Base-by-base conservation (phyloP, 2,797 vertebrate genomes). In the Lophius americanus region DNA sequence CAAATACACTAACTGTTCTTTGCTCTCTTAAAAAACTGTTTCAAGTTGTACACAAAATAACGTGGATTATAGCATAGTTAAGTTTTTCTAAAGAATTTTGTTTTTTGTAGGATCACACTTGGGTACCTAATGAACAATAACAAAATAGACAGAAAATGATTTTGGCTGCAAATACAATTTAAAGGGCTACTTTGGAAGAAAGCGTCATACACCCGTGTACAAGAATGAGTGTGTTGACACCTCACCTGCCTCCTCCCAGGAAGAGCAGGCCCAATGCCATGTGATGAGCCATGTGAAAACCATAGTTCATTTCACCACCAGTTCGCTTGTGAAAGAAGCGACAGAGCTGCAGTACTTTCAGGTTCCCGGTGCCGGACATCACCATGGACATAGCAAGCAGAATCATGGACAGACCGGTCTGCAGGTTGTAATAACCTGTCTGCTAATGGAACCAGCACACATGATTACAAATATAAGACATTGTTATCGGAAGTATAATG, bases 241-340 rank as follows among this genome's bases (percentile, higher is more conserved):
- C 89, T 87, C 86, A 98, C 98, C 98, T 96, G 85, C 98, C 98
- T 64, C 97, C 96, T 79, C 98, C 98, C 64, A 99, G 86, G 81
- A 99, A 99, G 0, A 99, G 95, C 58, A 99, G 92, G 2, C 98
- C 98, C 76, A 99, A 87, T 9, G 96, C 95, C 98, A 99, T 99
- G 89, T 99, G 98, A 77, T 98, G 96, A 66, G 98, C 96, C 94
- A 99, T 95, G 89, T 99, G 97, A 79, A 99, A 98, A 50, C 97
- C 98, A 0, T 99, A 99, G 91, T 99, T 99, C 97, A 98, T 98
- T 84, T 99, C 98, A 0, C 96, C 96, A 0, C 96, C 95, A 0
- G 96, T 99, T 68, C 96, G 94, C 87, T 98, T 97, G 91, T 99
- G 98, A 85, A 99, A 93, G 79, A 96, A 99, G 38, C 98, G 95